These are phyloP conservation scores for Elgaria multicarinata DNA, from an alignment of 2,113 vertebrate species.

Conservation along the genomic window DNA sequence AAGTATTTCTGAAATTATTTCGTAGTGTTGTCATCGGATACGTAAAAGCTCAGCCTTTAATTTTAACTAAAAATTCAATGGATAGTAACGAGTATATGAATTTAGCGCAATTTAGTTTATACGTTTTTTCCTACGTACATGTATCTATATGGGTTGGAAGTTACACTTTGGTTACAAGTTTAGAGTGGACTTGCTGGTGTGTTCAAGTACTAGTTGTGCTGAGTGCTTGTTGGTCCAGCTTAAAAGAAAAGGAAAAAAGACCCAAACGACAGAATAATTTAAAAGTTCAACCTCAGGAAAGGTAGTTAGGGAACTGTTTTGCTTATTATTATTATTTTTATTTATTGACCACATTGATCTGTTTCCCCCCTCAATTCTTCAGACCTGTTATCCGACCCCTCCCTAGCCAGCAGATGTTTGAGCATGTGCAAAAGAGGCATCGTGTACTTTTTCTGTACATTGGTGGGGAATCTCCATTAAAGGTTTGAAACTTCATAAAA, in stretches of 20 bases:
- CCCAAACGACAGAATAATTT: not conserved
- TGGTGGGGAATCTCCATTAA: slow-evolving; percentile 93
- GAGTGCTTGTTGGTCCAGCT: not conserved
- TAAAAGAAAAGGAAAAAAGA: not conserved
- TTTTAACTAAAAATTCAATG: not conserved
- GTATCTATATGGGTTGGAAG: not conserved
- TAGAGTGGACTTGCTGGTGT: not conserved
- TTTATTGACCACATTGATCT: not conserved
- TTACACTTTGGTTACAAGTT: not conserved
- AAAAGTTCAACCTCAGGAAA: not conserved
- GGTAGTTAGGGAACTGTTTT: not conserved
- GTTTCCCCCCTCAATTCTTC: slow-evolving; percentile 10
- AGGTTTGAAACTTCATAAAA: slow-evolving; percentile 79
- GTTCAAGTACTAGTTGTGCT: not conserved
- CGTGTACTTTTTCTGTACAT: slow-evolving; percentile 92
- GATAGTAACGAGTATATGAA: not conserved
- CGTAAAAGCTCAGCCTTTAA: not conserved
- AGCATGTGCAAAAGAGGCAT: slow-evolving; percentile 91
- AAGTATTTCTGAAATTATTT: not conserved
- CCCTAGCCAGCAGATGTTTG: slow-evolving; percentile 95
- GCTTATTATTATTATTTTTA: slow-evolving; percentile 23
- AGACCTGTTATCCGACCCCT: slow-evolving; percentile 93
- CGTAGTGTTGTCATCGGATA: not conserved
- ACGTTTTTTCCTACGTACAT: not conserved
- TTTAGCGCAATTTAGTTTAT: not conserved